These are phyloP conservation scores for Notospermus geniculatus DNA, from an alignment of 1,140 invertebrate genomes.

Conservation along the genomic window DNA sequence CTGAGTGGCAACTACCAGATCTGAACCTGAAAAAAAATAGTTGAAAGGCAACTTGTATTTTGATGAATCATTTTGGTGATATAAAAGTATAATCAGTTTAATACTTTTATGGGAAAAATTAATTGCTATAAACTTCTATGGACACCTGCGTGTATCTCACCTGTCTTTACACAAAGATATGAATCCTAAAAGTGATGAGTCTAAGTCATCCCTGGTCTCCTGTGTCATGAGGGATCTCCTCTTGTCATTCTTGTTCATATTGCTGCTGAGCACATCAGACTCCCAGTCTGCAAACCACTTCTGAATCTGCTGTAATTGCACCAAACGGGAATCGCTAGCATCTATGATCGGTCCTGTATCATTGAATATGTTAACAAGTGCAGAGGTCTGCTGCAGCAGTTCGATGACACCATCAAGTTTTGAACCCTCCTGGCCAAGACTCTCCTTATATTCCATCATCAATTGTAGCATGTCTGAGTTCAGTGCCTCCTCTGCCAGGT, in stretches of 20 bases:
- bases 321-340: neutral
- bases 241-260: constrained; percentile 10
- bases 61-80: too few species aligned
- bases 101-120: too few species aligned
- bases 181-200: constrained; percentile 15
- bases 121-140: too few species aligned
- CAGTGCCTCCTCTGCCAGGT: constrained; percentile 21
- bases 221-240: constrained; percentile 14
- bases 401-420: constrained; percentile 13
- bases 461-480: constrained; percentile 17
- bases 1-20: too few species aligned
- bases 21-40: too few species aligned
- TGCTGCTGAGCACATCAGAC: neutral
- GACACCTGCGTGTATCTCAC: too few species aligned
- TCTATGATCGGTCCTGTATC: constrained; percentile 18
- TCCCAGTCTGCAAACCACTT: constrained; percentile 13
- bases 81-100: too few species aligned
- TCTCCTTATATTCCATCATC: too few species aligned
- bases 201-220: constrained; percentile 23
- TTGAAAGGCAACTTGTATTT: too few species aligned
- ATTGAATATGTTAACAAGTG: constrained; percentile 13
- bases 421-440: constrained; percentile 7
- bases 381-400: constrained; percentile 14
- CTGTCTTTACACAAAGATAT: neutral
- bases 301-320: constrained; percentile 2